Percentiles rank a stretch among this genome's conserved stretches.
Evolutionary conservation across 1,140 invertebrate species (phyloP).

Genomic region (Zaprionus camerounensis): DNA sequence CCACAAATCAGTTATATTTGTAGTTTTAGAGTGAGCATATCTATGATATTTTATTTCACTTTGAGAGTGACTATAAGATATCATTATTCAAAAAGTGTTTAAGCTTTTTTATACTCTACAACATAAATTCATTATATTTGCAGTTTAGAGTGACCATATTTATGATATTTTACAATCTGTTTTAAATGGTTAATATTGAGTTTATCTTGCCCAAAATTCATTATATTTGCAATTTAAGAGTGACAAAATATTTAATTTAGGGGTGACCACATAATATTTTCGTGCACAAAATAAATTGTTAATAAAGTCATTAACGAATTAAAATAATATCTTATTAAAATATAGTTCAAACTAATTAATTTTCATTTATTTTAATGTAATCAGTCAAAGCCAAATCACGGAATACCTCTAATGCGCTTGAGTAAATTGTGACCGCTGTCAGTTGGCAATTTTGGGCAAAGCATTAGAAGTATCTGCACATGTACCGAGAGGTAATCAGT

Average conservation of each 20-base stretch:
- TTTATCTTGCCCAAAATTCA: too few relatives aligned
- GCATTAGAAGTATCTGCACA: conserved; percentile 40
- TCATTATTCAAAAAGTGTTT: background rate
- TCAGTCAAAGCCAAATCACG: background rate
- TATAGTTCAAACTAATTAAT: background rate
- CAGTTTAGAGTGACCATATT: background rate
- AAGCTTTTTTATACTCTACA: background rate
- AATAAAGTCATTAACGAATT: background rate
- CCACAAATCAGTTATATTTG: background rate
- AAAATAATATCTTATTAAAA: background rate
- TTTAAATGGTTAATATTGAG: too few relatives aligned
- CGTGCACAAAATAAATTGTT: background rate
- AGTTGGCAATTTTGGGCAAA: conserved; percentile 47
- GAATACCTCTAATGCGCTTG: conserved; percentile 10
- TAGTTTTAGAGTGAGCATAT: background rate
- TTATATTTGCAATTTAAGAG: background rate
- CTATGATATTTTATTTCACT: background rate
- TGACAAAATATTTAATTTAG: background rate
- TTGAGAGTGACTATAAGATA: background rate
- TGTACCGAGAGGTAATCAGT: conserved; percentile 36
- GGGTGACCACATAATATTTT: background rate
- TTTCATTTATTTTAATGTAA: background rate
- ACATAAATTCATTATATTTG: background rate
- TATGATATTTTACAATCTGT: background rate
- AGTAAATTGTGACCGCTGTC: conserved; percentile 42